Evolutionary conservation across 2,113 vertebrate genomes (phyloP), one percentile per base, ranked within the genome.

Genomic region (Ptychochromis oligacanthus): DNA sequence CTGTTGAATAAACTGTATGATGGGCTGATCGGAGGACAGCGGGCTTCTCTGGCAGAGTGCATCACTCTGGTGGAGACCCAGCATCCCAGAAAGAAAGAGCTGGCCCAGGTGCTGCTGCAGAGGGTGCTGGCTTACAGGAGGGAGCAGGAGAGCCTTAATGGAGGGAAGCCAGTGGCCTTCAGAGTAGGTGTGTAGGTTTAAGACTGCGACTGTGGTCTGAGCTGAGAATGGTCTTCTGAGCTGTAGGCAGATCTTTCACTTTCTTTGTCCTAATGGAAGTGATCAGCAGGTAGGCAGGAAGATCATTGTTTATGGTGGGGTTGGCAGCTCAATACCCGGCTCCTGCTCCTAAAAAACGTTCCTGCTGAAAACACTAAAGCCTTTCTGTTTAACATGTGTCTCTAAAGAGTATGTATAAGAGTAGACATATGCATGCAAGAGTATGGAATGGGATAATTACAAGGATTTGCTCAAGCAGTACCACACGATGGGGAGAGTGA

Each of bases 1-100:
- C 93, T 97, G 4, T 7, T 99, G 82, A 93, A 94, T 52, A 97
- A 92, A 81, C 95, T 99, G 75, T 98, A 97, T 55, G 88, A 60
- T 1, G 98, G 98, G 22, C 93, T 99, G 64, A 92, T 97, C 60
- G 92, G 93, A 43, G 96, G 97, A 11, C 97, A 97, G 1, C 96
- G 98, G 83, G 96, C 98, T 8, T 96, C 96, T 87, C 94, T 99
- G 88, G 98, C 98, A 0, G 97, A 99, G 95, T 96, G 96, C 62
- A 99, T 99, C 94, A 99, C 98, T 2, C 95, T 99, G 28, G 91
- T 98, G 88, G 98, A 99, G 93, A 99, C 97, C 7, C 96, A 97
- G 92, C 97, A 99, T 80, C 93, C 87, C 55, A 95, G 97, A 88
- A 99, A 99, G 87, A 98, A 97, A 83, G 96, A 97, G 88, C 81